A percentile compares a stretch with the other conserved stretches of the same genome.
Evolutionary conservation across 2,888 invertebrate species (phyloP).

Genomic region (Lithosia quadra): DNA sequence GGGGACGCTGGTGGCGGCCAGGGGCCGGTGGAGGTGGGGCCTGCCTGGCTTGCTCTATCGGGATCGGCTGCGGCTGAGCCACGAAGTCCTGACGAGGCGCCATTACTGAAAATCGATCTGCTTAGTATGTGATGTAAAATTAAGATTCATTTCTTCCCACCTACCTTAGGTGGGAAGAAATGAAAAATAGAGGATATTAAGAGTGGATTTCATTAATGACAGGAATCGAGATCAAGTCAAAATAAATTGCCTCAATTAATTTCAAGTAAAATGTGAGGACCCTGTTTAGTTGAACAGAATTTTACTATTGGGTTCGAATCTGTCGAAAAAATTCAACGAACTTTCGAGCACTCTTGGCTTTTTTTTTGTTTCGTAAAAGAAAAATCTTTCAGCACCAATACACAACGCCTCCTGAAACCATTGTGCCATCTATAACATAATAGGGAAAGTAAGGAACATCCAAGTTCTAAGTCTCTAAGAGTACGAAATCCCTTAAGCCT

Average conservation of each 20-base stretch:
- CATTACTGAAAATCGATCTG: slow-evolving; percentile 66
- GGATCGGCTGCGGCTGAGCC: slow-evolving; percentile 66
- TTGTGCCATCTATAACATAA: not conserved
- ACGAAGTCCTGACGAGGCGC: slow-evolving; percentile 78
- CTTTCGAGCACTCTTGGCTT: no score
- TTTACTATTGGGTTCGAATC: no score
- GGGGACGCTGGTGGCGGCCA: slow-evolving; percentile 79
- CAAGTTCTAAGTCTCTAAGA: not conserved
- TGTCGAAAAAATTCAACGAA: no score
- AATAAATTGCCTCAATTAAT: no score
- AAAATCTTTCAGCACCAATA: no score
- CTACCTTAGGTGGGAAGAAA: not conserved
- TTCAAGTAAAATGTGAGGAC: no score
- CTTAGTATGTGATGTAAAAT: slow-evolving; percentile 16
- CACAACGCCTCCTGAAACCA: no score
- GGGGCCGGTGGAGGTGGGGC: slow-evolving; percentile 77
- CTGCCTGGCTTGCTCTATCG: slow-evolving; percentile 61
- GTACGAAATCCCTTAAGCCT: not conserved
- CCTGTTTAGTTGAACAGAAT: no score
- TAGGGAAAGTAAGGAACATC: not conserved
- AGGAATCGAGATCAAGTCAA: no score
- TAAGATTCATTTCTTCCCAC: no score
- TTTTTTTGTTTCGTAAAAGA: no score
- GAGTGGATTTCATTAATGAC: no score
- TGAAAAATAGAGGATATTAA: not conserved